Conservation (phyloP, 2,797 vertebrate genomes). For the Eptatretus atami region DNA sequence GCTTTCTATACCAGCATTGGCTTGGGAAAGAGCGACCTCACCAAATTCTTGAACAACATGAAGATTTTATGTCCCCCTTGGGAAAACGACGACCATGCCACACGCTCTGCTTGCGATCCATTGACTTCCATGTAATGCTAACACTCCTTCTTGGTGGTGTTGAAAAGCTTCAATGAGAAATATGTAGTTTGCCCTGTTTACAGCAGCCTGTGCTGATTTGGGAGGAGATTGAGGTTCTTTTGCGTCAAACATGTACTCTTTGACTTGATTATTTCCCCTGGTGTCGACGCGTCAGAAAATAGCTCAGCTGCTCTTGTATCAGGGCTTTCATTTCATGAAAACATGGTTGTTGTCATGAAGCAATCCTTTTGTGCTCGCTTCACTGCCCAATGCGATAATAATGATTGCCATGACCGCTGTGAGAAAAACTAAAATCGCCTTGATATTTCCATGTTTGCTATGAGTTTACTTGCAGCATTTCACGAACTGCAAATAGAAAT, state of each 20-base stretch:
- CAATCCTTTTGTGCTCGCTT: no score
- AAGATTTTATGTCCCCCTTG: constrained; percentile 23
- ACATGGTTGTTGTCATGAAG: no score
- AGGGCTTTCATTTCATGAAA: no score
- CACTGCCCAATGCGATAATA: no score
- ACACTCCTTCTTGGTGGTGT: constrained; percentile 37
- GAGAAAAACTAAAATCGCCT: no score
- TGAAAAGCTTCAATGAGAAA: constrained; percentile 43
- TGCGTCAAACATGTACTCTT: constrained; percentile 24
- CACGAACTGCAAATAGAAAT: no score
- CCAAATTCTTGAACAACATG: constrained; percentile 43
- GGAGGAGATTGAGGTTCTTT: constrained; percentile 23
- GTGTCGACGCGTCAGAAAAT: no score
- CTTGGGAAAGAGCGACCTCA: constrained; percentile 35
- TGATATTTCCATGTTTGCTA: no score
- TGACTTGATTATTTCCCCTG: constrained; percentile 1
- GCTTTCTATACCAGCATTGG: constrained; percentile 18
- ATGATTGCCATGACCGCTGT: no score
- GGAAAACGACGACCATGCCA: constrained; percentile 40
- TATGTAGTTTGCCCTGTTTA: constrained; percentile 46
- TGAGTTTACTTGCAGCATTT: no score
- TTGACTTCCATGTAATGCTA: constrained; percentile 26
- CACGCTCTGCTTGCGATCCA: constrained; percentile 21
- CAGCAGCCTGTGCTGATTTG: constrained; percentile 6
- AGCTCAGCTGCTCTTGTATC: no score